These are phyloP conservation scores for Drosophila ezoana DNA, from an alignment of 2,888 invertebrate genomes.

Conservation along the genomic window DNA sequence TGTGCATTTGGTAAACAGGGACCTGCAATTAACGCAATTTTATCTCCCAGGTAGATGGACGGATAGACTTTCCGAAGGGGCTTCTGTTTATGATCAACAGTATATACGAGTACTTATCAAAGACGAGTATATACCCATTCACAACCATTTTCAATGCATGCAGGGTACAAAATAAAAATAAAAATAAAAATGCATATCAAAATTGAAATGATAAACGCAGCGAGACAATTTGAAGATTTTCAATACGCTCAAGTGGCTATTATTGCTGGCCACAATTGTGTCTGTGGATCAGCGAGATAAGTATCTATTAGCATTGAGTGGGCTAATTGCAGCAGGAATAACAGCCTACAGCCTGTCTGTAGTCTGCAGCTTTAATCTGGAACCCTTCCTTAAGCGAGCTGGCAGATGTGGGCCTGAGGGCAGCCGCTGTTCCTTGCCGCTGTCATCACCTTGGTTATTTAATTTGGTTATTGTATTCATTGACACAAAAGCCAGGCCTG, in stretches of 20 bases:
- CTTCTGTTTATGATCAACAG: too few species aligned
- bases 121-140: neutral
- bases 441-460: constrained; percentile 81
- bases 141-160: too few species aligned
- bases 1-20: too few species aligned
- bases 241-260: constrained; percentile 36
- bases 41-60: too few species aligned
- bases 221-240: constrained; percentile 38
- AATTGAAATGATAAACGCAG: constrained; percentile 46
- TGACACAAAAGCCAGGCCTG: constrained; percentile 80
- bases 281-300: constrained; percentile 52
- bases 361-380: constrained; percentile 17
- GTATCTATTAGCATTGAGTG: constrained; percentile 65
- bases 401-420: constrained; percentile 25
- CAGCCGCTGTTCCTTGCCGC: constrained; percentile 8
- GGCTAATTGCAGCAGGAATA: constrained; percentile 60
- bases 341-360: neutral
- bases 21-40: too few species aligned
- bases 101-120: neutral
- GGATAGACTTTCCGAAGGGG: too few species aligned
- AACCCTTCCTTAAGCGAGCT: constrained; percentile 38
- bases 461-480: constrained; percentile 85
- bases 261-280: constrained; percentile 47
- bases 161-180: constrained; percentile 1
- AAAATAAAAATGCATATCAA: constrained; percentile 59